Evolutionary conservation across 1,140 invertebrate species (phyloP).

Genomic region (Drosophila ficusphila): DNA sequence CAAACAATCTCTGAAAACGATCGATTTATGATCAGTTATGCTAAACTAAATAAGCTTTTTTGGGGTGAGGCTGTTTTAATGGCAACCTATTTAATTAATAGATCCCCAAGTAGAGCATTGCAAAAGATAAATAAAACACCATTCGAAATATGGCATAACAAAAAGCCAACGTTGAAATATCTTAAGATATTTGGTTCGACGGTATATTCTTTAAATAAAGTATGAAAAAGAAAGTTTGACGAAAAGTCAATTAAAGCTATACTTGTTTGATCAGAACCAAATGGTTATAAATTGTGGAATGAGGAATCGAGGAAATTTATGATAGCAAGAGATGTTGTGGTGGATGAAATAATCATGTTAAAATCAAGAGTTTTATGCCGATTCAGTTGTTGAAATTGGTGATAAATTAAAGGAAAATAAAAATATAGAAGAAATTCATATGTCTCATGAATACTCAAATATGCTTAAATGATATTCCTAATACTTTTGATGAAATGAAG

Average conservation of each 20-base stretch:
- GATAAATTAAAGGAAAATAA: constrained; percentile 10
- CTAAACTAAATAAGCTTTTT: neutral
- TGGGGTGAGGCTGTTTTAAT: constrained; percentile 4
- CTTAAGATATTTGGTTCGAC: neutral
- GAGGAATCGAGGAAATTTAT: constrained; percentile 69
- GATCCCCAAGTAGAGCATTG: neutral
- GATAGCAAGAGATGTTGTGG: constrained; percentile 69
- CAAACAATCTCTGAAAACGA: constrained; percentile 3
- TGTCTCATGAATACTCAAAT: too few species aligned
- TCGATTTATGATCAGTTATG: neutral
- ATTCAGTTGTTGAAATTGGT: constrained; percentile 11
- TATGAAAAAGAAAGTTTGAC: neutral
- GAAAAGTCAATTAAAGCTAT: constrained; percentile 1
- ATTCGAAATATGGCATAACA: constrained; percentile 6
- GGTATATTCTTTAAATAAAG: neutral
- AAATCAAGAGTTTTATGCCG: constrained; percentile 3
- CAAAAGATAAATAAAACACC: neutral
- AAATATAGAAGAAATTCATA: constrained; percentile 1
- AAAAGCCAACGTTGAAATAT: neutral
- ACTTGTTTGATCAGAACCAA: neutral
- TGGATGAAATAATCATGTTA: constrained; percentile 16
- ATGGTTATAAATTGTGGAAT: constrained; percentile 9
- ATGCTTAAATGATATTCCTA: constrained; percentile 46
- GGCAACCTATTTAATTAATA: constrained; percentile 1
- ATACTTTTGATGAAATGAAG: constrained; percentile 72